Evolutionary conservation across 2,888 invertebrate genomes (phyloP).

Genomic region (Calliopum simillimum): DNA sequence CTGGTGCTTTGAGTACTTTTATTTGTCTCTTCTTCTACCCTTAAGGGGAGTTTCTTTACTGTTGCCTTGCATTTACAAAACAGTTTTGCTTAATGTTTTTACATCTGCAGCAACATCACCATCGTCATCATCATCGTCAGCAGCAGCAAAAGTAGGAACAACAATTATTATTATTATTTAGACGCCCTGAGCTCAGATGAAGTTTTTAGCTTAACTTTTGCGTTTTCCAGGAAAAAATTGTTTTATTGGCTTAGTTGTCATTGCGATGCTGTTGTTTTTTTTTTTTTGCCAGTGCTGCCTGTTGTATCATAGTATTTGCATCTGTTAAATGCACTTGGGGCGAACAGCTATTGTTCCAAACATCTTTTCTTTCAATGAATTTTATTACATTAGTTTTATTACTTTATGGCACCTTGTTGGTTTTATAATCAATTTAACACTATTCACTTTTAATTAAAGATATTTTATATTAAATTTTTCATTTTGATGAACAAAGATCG

Average conservation of each 20-base stretch:
- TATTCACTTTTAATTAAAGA: too few species aligned
- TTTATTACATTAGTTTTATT: too few species aligned
- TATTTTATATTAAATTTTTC: too few species aligned
- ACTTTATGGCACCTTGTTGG: too few species aligned
- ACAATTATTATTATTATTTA: slow-evolving; percentile 16
- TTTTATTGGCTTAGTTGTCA: slow-evolving; percentile 26
- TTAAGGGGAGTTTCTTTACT: background rate
- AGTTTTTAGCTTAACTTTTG: slow-evolving; percentile 18
- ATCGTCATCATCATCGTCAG: background rate
- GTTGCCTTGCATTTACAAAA: background rate
- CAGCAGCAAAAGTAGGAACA: background rate
- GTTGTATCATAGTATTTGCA: slow-evolving; percentile 1
- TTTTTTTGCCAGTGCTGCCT: background rate
- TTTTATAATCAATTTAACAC: too few species aligned
- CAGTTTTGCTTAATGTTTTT: slow-evolving; percentile 6
- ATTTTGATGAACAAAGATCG: too few species aligned
- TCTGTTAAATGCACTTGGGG: slow-evolving; percentile 7
- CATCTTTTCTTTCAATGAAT: too few species aligned
- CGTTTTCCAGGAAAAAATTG: slow-evolving; percentile 16
- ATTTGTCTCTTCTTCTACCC: background rate
- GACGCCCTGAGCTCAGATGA: slow-evolving; percentile 7
- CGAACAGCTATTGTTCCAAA: background rate
- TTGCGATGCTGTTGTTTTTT: slow-evolving; percentile 2
- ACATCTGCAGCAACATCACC: slow-evolving; percentile 2
- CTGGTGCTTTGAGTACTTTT: background rate